phyloP scores from a whole-genome alignment of 2,888 invertebrate species.

The Habroteleia sp. region DNA sequence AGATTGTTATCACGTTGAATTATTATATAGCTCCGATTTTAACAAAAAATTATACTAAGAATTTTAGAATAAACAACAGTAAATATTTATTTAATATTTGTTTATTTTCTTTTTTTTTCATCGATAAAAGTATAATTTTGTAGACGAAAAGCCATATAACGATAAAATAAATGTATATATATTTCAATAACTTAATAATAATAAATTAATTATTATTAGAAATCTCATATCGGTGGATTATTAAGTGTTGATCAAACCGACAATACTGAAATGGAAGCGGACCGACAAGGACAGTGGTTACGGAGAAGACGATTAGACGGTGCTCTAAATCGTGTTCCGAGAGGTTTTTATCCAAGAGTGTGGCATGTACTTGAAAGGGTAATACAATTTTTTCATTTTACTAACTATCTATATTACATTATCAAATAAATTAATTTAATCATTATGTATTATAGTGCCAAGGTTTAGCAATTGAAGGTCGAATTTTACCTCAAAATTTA shows the following conservation, averaged over 20 bases:
- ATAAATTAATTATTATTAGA: no score
- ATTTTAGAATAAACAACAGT: no score
- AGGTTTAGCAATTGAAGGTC: slow-evolving; percentile 95
- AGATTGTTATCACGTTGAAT: no score
- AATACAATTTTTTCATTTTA: slow-evolving; percentile 67
- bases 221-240: slow-evolving; percentile 83
- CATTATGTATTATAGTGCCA: slow-evolving; percentile 86
- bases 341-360: slow-evolving; percentile 97
- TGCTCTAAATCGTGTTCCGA: slow-evolving; percentile 97
- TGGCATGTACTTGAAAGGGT: slow-evolving; percentile 95
- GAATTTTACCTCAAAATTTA: slow-evolving; percentile 93
- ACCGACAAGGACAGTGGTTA: slow-evolving; percentile 98
- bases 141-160: no score
- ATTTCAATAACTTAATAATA: no score
- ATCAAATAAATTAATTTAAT: slow-evolving; percentile 1
- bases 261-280: slow-evolving; percentile 83
- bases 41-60: no score
- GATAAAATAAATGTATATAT: no score
- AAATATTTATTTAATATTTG: no score
- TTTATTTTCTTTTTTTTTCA: no score
- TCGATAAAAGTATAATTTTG: no score
- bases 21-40: no score
- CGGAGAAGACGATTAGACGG: slow-evolving; percentile 96
- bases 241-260: slow-evolving; percentile 78
- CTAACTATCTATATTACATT: slow-evolving; percentile 1